Evolutionary conservation across 2,888 invertebrate species (phyloP).

Genomic region (Iselma pallidipennis): DNA sequence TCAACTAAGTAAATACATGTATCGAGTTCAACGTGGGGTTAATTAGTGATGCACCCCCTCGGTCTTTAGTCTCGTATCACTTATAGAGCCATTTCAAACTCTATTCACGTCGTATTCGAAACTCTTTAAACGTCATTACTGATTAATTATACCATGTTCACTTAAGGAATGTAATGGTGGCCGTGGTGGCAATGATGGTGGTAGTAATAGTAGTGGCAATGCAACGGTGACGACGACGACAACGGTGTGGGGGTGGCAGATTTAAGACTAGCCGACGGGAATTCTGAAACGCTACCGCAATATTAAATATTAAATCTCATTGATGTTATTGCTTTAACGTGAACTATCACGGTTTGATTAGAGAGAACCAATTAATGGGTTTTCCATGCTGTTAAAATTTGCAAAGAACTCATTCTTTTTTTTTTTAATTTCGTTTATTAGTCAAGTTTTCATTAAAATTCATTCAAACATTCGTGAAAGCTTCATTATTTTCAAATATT

Average conservation of each 20-base stretch:
- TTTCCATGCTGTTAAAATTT: too few relatives aligned
- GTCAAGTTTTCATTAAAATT: too few relatives aligned
- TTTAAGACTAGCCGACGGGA: not conserved
- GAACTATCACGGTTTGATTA: slow-evolving; percentile 5
- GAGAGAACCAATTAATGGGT: not conserved
- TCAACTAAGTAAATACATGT: slow-evolving; percentile 24
- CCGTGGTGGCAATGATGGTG: not conserved
- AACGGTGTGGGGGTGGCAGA: not conserved
- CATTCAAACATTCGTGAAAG: too few relatives aligned
- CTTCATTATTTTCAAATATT: too few relatives aligned
- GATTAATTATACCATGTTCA: slow-evolving; percentile 26
- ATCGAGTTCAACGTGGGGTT: slow-evolving; percentile 21
- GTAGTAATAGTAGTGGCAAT: too few relatives aligned
- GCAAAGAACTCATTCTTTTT: not conserved
- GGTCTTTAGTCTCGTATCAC: slow-evolving; percentile 18
- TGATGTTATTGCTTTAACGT: slow-evolving; percentile 13
- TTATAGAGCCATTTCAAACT: slow-evolving; percentile 20
- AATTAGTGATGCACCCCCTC: slow-evolving; percentile 32
- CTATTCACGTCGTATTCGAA: slow-evolving; percentile 22
- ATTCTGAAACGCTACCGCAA: not conserved
- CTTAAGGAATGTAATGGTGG: slow-evolving; percentile 1
- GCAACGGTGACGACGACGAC: too few relatives aligned
- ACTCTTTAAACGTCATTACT: slow-evolving; percentile 31
- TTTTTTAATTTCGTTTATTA: not conserved
- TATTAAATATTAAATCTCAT: slow-evolving; percentile 11